Evolutionary conservation across 2,797 vertebrate species (phyloP).

Genomic region (Chaunax sp.): DNA sequence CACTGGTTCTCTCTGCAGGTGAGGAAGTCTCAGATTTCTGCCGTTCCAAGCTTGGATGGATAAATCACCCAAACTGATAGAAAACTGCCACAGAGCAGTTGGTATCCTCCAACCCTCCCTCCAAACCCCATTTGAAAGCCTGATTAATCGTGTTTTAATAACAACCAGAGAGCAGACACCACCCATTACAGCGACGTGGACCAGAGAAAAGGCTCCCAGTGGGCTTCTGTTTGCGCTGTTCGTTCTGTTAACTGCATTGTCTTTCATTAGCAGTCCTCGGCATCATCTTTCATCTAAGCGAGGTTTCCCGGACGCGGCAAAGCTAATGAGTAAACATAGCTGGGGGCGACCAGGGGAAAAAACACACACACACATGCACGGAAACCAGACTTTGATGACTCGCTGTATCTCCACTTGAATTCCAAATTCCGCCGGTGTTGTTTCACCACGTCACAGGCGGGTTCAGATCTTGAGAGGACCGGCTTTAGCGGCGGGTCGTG

Average conservation of each 20-base stretch:
- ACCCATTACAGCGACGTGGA: conserved; percentile 47
- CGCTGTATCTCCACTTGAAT: conserved; percentile 39
- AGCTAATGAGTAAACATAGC: conserved; percentile 78
- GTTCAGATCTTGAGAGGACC: conserved; percentile 37
- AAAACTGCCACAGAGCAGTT: conserved; percentile 43
- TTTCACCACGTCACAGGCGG: conserved; percentile 46
- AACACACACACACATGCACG: conserved; percentile 7
- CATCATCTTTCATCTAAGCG: conserved; percentile 72
- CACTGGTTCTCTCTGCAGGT: no score
- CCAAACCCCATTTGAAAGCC: conserved; percentile 59
- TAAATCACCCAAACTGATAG: conserved; percentile 46
- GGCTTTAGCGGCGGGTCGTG: conserved; percentile 32
- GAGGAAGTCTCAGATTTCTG: no score
- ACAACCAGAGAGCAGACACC: conserved; percentile 59
- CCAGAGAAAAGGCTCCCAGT: conserved; percentile 56
- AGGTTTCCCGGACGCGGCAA: conserved; percentile 52
- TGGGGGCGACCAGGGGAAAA: conserved; percentile 42
- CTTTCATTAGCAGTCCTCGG: conserved; percentile 75
- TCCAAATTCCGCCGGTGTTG: background rate
- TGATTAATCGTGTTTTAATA: conserved; percentile 78
- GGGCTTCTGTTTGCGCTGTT: conserved; percentile 51
- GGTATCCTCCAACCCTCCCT: conserved; percentile 26
- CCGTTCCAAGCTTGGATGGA: background rate
- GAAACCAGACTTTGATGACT: conserved; percentile 58
- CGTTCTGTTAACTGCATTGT: conserved; percentile 72